A percentile compares a stretch with the other conserved stretches of the same genome.
These are phyloP conservation scores for Caranx melampygus DNA, from an alignment of 2,113 vertebrate species.

Conservation along the genomic window DNA sequence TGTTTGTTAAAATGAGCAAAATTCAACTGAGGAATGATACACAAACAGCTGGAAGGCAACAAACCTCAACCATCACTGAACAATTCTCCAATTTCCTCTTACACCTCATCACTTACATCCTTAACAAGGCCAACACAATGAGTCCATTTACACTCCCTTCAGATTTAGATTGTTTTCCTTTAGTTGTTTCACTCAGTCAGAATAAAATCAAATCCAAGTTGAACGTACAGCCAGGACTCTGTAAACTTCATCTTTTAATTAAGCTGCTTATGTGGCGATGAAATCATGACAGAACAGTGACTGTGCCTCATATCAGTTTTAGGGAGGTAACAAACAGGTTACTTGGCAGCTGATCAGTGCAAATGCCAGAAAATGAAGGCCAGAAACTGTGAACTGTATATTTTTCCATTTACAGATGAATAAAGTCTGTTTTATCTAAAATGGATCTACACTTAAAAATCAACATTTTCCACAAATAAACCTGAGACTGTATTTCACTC, in stretches of 20 bases:
- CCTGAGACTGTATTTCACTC: too few species aligned
- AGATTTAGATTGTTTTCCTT: not conserved
- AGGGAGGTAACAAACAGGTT: not conserved
- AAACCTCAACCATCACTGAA: not conserved
- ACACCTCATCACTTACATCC: not conserved
- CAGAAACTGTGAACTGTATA: too few species aligned
- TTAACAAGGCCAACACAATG: not conserved
- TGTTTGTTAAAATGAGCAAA: not conserved
- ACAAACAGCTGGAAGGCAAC: not conserved
- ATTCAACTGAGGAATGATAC: not conserved
- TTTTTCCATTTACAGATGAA: too few species aligned
- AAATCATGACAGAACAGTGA: not conserved
- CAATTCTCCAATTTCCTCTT: not conserved
- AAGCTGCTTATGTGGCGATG: not conserved
- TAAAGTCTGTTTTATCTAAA: too few species aligned
- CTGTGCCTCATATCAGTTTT: not conserved
- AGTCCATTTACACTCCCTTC: not conserved
- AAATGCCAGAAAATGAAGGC: too few species aligned
- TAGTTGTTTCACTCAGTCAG: too few species aligned
- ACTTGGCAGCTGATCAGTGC: not conserved
- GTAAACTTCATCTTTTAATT: not conserved
- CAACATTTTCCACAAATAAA: too few species aligned
- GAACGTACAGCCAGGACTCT: too few species aligned
- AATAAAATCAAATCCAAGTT: too few species aligned
- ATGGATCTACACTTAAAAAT: too few species aligned